Evolutionary conservation across 2,888 invertebrate species (phyloP), one percentile per base, ranked within the genome.

Genomic region (Acanthosoma haemorrhoidale): DNA sequence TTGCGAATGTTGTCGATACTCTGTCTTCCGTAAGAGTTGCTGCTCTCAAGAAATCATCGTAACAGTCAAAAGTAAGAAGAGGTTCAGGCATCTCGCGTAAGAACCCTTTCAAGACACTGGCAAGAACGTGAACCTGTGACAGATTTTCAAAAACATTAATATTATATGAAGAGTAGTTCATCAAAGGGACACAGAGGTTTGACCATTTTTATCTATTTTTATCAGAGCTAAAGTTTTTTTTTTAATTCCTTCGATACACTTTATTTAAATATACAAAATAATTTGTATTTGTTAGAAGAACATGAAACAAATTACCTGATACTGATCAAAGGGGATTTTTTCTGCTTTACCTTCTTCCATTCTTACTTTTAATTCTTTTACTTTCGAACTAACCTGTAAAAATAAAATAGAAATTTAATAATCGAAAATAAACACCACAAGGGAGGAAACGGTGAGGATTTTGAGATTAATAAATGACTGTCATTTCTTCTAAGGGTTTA

Each of bases 61-160:
- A 96, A 74, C 92, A 88, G 79, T 95, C 95, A 82, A 90, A 95
- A 66, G 95, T 94, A 75, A 96, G 84, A 75, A 96, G 82, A 18
- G 96, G 96, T 80, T 96, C 95, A 15, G 94, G 92, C 87, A 96
- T 89, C 79, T 96, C 96, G 39, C 95, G 85, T 80, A 96, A 88
- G 83, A 94, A 94, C 75, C 86, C 83, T 81, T 96, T 96, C 71
- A 96, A 83, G 34, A 93, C 91, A 38, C 94, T 92, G 0, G 95
- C 91, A 70, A 95, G 82, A 39, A 95, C 94, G 82, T 96, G 95
- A 68, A 96, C 91, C 76, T 77, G 63, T 16, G 57, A 68, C 63
- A 21, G 18, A 34, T 41, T 3, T 38, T 6, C 13, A 25, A 61
- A 36, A 13, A 1, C 16, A 21, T 18, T 61, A 51, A 51, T n/a